Evolutionary conservation across 1,140 invertebrate genomes (phyloP), one percentile per base, ranked within the genome.

Genomic region (Heliconius himera): DNA sequence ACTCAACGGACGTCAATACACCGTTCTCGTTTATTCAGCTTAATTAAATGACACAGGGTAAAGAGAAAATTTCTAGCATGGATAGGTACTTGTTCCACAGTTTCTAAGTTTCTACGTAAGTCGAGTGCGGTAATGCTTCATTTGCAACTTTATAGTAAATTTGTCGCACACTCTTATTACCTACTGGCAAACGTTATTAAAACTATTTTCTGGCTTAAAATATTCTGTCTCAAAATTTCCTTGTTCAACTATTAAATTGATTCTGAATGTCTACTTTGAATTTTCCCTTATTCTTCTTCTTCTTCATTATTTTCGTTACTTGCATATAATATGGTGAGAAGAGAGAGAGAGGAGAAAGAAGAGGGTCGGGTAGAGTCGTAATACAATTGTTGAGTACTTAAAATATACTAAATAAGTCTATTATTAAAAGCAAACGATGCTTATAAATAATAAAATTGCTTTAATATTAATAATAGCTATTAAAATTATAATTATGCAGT

Each of bases 101-200:
- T 80, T 83, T 80, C 81, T 82, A 86, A 88, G 84, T 90, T 90
- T 86, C 78, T 84, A 85, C 81, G 81, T 85, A 86, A 88, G 84
- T 84, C 84, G 87, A 85, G 82, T 83, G 83, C 80, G 82, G 85
- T 89, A 90, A 89, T 90, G 89, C 89, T 91, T 90, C 91, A 91
- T 91, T 91, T 90, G 87, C 89, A 91, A 90, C 87, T 92, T 92
- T 91, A 91, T 88, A 85, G 74, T 82, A 86, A 82, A 85, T 87
- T 88, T 70, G 38, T 36, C 38, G 51, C 29, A 22, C 51, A 38
- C 51, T 76, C 75, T 70, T 22, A 26, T 16, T 66, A n/a, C n/a
- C n/a, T n/a, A 36, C 46, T 70, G 41, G 18, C 8, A 2, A 72
- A 36, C 33, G 70, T 36, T 76, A 38, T 76, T 38, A 76, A 71